Percentiles rank a stretch among this genome's conserved stretches.
These are phyloP conservation scores for Trematocara zebra DNA, from an alignment of 2,113 vertebrate species.

Conservation along the genomic window DNA sequence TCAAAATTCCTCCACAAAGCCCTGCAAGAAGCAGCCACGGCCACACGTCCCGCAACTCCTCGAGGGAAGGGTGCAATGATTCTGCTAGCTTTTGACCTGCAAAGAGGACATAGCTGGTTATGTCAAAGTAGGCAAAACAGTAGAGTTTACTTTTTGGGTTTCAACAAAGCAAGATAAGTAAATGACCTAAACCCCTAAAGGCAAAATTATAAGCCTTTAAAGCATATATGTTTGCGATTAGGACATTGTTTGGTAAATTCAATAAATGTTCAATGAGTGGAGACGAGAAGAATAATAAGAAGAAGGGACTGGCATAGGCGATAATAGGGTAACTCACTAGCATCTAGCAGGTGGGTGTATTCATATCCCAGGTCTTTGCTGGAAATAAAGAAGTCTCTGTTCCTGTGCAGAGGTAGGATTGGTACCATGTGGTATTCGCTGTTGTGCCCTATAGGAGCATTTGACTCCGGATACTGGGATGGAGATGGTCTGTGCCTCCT, in stretches of 20 bases:
- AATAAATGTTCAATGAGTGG: neutral
- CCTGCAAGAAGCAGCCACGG: slow-evolving; percentile 80
- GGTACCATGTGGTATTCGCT: slow-evolving; percentile 91
- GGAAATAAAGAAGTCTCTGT: slow-evolving; percentile 85
- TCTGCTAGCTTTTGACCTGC: slow-evolving; percentile 72
- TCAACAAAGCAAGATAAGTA: neutral
- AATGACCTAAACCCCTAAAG: neutral
- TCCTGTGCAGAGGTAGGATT: slow-evolving; percentile 87
- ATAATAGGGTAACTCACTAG: slow-evolving; percentile 73
- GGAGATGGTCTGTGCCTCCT: slow-evolving; percentile 79
- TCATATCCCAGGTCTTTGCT: slow-evolving; percentile 91
- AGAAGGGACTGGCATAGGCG: neutral
- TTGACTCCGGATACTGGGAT: slow-evolving; percentile 80
- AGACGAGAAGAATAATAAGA: fast-evolving
- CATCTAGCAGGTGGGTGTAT: slow-evolving; percentile 81
- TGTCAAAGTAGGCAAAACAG: neutral
- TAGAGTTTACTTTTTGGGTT: neutral
- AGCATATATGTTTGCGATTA: neutral
- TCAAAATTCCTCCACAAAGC: slow-evolving; percentile 69
- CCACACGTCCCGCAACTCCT: slow-evolving; percentile 80
- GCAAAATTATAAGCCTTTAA: neutral
- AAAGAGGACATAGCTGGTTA: neutral
- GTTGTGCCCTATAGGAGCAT: slow-evolving; percentile 93
- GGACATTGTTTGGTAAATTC: neutral
- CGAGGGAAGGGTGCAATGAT: slow-evolving; percentile 74